phyloP scores from a whole-genome alignment of 2,888 invertebrate species.

The Harpalus rufipes region DNA sequence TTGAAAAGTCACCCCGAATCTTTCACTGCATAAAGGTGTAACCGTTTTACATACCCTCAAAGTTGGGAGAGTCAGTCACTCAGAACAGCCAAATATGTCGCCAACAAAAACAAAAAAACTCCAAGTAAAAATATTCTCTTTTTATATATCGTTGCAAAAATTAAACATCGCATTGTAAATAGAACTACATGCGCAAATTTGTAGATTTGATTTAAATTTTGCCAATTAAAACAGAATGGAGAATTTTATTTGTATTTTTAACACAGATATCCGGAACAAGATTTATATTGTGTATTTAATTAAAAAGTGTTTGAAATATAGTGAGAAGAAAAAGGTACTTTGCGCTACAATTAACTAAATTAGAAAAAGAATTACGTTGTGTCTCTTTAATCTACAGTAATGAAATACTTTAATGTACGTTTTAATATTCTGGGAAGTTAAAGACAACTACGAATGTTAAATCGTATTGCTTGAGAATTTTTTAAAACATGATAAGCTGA shows the following conservation, averaged over 20 bases:
- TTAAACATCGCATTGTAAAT: slow-evolving; percentile 25
- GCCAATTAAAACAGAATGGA: neutral
- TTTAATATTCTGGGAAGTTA: no score
- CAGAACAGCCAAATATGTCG: neutral
- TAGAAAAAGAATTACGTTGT: neutral
- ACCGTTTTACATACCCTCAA: neutral
- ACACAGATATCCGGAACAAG: neutral
- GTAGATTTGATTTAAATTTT: neutral
- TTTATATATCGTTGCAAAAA: slow-evolving; percentile 23
- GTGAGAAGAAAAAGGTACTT: neutral
- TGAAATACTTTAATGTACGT: neutral
- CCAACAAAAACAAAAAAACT: neutral
- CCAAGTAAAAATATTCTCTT: neutral
- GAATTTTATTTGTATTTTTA: neutral
- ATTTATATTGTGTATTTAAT: slow-evolving; percentile 1
- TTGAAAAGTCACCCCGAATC: neutral
- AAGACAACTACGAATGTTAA: no score
- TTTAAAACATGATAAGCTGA: no score
- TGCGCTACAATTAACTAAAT: neutral
- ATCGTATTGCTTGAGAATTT: no score
- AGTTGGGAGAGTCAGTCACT: neutral
- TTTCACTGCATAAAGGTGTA: neutral
- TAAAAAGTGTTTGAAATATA: neutral
- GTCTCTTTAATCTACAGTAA: neutral
- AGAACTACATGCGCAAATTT: neutral